Percentiles rank a stretch among this genome's conserved stretches.
Conservation (phyloP, 2,797 vertebrate genomes). For the Enoplosus armatus region DNA sequence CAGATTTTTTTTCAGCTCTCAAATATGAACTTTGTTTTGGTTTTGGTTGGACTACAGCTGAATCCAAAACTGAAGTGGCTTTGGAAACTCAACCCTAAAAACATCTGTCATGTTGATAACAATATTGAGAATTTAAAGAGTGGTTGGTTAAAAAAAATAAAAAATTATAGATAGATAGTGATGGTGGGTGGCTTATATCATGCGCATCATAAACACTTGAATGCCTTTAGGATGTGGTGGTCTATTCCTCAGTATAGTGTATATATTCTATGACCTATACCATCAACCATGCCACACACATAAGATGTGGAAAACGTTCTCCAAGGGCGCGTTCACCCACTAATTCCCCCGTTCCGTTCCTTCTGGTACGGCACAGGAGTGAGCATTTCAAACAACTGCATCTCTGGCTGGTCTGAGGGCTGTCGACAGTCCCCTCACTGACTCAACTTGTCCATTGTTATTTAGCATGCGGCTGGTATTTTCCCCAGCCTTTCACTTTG, state of each 20-base stretch:
- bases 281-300: constrained; percentile 30
- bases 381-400: constrained; percentile 74
- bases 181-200: constrained; percentile 36
- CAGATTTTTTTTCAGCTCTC: not conserved
- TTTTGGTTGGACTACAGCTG: not conserved
- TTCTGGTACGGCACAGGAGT: constrained; percentile 31
- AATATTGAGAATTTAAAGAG: not conserved
- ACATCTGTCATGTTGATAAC: not conserved
- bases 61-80: not conserved
- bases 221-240: constrained; percentile 30
- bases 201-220: constrained; percentile 44
- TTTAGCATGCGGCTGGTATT: constrained; percentile 65
- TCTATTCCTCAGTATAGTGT: constrained; percentile 14
- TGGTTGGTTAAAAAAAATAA: not conserved
- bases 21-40: not conserved
- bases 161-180: too few relatives aligned
- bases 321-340: constrained; percentile 16
- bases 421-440: constrained; percentile 56
- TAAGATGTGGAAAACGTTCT: constrained; percentile 43
- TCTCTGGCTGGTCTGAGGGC: constrained; percentile 53
- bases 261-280: constrained; percentile 22
- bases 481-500: constrained; percentile 64
- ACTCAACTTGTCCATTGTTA: constrained; percentile 68
- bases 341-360: not conserved
- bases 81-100: not conserved